Base-by-base conservation (phyloP, 37 sponge, comb jelly and placozoan genomes). In the Beroe ovata region DNA sequence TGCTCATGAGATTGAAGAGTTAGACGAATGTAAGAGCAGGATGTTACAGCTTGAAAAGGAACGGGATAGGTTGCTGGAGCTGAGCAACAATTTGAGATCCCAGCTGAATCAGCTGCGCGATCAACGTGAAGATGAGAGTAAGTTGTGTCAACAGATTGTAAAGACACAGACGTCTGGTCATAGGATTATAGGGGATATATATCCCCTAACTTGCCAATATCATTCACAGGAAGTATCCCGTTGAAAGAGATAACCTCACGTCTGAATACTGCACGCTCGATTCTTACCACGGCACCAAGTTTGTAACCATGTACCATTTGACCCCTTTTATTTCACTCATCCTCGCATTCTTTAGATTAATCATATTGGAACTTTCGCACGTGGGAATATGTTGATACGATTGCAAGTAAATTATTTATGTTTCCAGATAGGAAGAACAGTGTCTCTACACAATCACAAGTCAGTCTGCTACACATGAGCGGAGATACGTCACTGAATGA, bases 401-500 rank as follows among this genome's bases (percentile, higher is more conserved):
- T n/a, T n/a, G n/a, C n/a, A n/a, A n/a, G n/a, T n/a, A n/a, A n/a
- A n/a, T n/a, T n/a, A n/a, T n/a, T n/a, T n/a, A n/a, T n/a, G n/a
- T n/a, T n/a, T n/a, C 54, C 11, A 47, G 54, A 47, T 11, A 47
- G 54, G 54, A 47, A 47, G 11, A 11, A 11, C 54, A 47, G 54
- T 11, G 54, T 47, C 6, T 66, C 69, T 0, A 30, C 36, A 1
- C 69, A 66, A 30, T 66, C 69, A 2, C 69, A 66, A 66, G 19
- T 66, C 18, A 66, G 69, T 66, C 16, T 66, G 36, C 69, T 66
- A 6, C 69, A 66, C 69, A 77, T 77, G 84, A 77, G 84, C 22
- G 84, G 84, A 42, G 84, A 77, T 35, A 77, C 84, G 54, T 77
- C 84, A 2, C 84, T 77, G 1, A 77, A 77, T 19, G 84, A 77